These are phyloP conservation scores for Aplysina aerophoba DNA, from an alignment of 37 sponge, comb jelly and placozoan genomes.

Conservation along the genomic window DNA sequence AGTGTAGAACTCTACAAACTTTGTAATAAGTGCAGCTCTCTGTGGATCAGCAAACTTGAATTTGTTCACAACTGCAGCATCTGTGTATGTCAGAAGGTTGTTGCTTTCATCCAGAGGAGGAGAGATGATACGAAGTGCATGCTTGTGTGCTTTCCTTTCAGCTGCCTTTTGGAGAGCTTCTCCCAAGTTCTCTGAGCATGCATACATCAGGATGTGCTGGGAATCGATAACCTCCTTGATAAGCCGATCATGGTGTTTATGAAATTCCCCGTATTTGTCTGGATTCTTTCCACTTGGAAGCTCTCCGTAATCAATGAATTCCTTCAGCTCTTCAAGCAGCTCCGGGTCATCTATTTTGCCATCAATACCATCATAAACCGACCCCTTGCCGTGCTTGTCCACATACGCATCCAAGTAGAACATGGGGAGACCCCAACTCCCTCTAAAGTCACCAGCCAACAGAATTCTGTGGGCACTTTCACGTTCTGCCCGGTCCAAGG, in stretches of 20 bases:
- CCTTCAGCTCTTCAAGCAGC: slow-evolving; percentile 14
- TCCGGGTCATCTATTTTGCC: slow-evolving; percentile 18
- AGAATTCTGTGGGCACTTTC: slow-evolving; percentile 7
- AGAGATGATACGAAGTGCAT: slow-evolving; percentile 22
- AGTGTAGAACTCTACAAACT: slow-evolving; percentile 42
- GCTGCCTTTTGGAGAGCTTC: slow-evolving; percentile 22
- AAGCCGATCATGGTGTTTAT: slow-evolving; percentile 3
- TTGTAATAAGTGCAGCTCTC: slow-evolving; percentile 12
- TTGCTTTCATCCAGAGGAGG: slow-evolving; percentile 32
- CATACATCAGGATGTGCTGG: slow-evolving; percentile 28
- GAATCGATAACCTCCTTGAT: background rate
- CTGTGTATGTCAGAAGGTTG: slow-evolving; percentile 42
- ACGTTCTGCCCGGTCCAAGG: slow-evolving; percentile 8
- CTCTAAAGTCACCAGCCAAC: slow-evolving; percentile 32
- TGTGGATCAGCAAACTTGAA: slow-evolving; percentile 28
- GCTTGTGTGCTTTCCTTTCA: background rate
- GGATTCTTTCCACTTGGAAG: slow-evolving; percentile 33
- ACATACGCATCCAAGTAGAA: slow-evolving; percentile 48
- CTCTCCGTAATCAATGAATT: slow-evolving; percentile 19
- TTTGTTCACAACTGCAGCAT: slow-evolving; percentile 53
- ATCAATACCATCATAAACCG: slow-evolving; percentile 33
- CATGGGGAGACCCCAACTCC: slow-evolving; percentile 40
- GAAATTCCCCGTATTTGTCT: slow-evolving; percentile 20
- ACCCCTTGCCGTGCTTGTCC: background rate
- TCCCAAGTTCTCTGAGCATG: slow-evolving; percentile 42